Evolutionary conservation across 1,140 invertebrate species (phyloP).

Genomic region (Theocolax elegans): DNA sequence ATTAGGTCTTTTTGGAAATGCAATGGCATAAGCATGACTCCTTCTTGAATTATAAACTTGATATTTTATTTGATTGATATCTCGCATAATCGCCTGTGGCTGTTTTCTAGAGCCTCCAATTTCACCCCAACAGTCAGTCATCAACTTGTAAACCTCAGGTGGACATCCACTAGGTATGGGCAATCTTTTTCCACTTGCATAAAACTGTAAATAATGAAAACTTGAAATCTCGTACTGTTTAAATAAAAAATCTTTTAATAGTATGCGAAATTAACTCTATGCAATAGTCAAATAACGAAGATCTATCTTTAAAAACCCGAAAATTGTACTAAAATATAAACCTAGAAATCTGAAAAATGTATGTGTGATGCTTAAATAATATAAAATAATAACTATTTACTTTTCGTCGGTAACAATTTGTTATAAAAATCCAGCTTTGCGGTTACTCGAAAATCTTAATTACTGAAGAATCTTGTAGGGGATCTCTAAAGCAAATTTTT

Average conservation of each 20-base stretch:
- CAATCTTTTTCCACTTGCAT: conserved; percentile 79
- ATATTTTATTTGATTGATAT: conserved; percentile 83
- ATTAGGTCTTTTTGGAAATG: conserved; percentile 61
- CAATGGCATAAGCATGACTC: conserved; percentile 71
- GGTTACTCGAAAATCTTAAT: too few species aligned
- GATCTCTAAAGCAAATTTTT: too few species aligned
- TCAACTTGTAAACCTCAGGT: conserved; percentile 83
- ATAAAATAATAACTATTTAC: too few species aligned
- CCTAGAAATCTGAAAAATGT: too few species aligned
- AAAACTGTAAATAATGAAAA: conserved; percentile 68
- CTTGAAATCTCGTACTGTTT: conserved; percentile 32
- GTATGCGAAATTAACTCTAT: too few species aligned
- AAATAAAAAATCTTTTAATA: neutral
- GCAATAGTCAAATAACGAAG: too few species aligned
- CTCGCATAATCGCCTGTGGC: conserved; percentile 84
- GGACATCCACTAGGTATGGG: conserved; percentile 82
- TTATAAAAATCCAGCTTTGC: too few species aligned
- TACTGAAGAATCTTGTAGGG: too few species aligned
- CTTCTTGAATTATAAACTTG: conserved; percentile 75
- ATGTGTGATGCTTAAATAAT: too few species aligned
- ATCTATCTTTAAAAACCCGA: too few species aligned
- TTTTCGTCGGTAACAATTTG: too few species aligned
- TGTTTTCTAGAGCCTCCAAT: conserved; percentile 77
- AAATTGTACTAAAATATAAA: too few species aligned
- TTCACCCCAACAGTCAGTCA: conserved; percentile 88